Base-by-base conservation (phyloP, 2,113 vertebrate species). In the Platanista minor region DNA sequence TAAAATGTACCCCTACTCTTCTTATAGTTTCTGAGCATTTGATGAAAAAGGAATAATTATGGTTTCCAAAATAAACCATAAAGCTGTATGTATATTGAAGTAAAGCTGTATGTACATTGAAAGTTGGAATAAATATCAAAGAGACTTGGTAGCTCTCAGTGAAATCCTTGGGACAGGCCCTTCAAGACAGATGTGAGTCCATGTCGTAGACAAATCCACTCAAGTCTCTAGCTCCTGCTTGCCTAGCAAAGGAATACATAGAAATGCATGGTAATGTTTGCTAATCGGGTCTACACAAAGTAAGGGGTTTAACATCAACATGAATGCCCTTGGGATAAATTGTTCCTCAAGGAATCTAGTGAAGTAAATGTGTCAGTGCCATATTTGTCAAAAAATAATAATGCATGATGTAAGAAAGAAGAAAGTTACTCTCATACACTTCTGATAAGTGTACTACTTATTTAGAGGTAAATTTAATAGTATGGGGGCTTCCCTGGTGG, bases 161-260 rank as follows among this genome's bases (percentile, higher is more conserved):
- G 9, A 1, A 77, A 36, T 89, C 2, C 3, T 41, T 71, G 21
- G 15, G 29, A 66, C 6, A 62, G 5, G 4, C 0, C 3, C 41
- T 77, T 71, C 5, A 9, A 59, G 46, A 64, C 2, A 85, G 80
- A 1, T 27, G 2, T 49, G 25, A 78, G 5, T 89, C 62, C 39
- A n/a, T 25, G 29, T 8, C 2, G 6, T 9, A 46, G 20, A 1
- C 3, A 12, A 46, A 3, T 15, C 0, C 41, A 41, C 12, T 81
- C 14, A 61, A 41, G 1, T 15, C 29, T 71, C 15, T n/a, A 11
- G 71, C 12, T 43, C 9, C n/a, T 21, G 29, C 13, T 69, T 67
- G 1, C 1, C 18, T 29, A 25, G 33, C 18, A 61, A 72, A 77
- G 10, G 31, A 6, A 59, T 6, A 43, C 2, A 52, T 36, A 46